phyloP scores from a whole-genome alignment of 1,140 invertebrate species.

The Metaphire vulgaris region DNA sequence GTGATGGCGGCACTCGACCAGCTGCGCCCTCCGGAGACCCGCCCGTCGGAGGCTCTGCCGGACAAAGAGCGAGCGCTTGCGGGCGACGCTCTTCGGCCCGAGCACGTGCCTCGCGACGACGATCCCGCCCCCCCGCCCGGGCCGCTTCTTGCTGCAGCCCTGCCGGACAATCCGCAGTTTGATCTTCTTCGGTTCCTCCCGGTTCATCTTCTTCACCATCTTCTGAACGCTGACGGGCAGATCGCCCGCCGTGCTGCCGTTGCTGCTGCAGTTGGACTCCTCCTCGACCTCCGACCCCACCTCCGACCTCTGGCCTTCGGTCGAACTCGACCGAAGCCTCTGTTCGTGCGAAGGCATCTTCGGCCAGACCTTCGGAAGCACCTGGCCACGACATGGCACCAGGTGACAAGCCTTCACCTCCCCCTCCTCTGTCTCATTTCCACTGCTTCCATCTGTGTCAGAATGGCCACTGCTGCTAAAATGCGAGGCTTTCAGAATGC shows the following conservation, averaged over 20 bases:
- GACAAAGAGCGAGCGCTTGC: background rate
- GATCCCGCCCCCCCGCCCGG: background rate
- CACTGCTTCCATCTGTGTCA: constrained; percentile 8
- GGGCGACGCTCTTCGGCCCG: constrained; percentile 1
- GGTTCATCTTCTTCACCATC: background rate
- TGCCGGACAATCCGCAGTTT: background rate
- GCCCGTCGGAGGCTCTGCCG: constrained; percentile 3
- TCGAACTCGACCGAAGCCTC: constrained; percentile 15
- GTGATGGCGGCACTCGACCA: constrained; percentile 10
- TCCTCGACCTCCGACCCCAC: constrained; percentile 9
- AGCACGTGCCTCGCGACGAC: background rate
- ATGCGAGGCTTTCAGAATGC: constrained; percentile 5
- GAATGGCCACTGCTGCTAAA: constrained; percentile 22
- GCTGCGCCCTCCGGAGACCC: background rate
- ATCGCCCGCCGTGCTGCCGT: background rate
- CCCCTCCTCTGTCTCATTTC: constrained; percentile 18
- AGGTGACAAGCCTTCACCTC: constrained; percentile 8
- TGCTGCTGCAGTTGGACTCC: background rate
- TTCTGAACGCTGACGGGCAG: background rate
- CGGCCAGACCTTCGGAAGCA: background rate
- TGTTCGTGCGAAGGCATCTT: background rate
- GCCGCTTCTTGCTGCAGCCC: background rate
- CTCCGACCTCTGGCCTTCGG: constrained; percentile 12
- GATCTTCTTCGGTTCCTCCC: background rate
- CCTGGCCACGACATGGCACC: background rate